Base-by-base conservation (phyloP, 2,888 invertebrate species). In the Elysia crispata region DNA sequence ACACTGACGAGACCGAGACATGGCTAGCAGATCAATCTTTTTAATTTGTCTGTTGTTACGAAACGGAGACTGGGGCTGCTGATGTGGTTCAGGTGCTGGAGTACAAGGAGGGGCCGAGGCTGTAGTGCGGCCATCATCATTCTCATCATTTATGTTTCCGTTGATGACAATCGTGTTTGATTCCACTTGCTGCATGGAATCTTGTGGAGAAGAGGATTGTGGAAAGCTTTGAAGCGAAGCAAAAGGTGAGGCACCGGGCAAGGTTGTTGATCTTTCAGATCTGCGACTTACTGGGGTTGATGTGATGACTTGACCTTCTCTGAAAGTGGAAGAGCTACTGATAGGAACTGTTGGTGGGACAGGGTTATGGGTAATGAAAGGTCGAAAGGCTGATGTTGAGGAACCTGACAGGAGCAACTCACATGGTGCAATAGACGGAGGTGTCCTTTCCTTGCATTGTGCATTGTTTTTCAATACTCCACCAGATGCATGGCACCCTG, bases 21-120 rank as follows among this genome's bases (percentile, higher is more conserved):
- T 80, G 28, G 80, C 80, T 64, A 80, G 66, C 23, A 81, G 76
- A 25, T 78, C 78, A 64, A 78, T 77, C 70, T 75, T 78, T 62
- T 77, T 76, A 60, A 76, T 76, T 33, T 75, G 78, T 23, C 80
- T 70, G 25, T 33, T 80, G 25, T 76, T 76, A 33, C 75, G 73
- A 54, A 82, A 77, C 13, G 79, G 78, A 28, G 79, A 80, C 54
- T 76, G 79, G 25, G 79, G 75, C 13, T 76, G 79, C 50, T 62
- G 33, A 30, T 77, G 62, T 41, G 74, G 74, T 60, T 76, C 79
- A 50, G 83, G 81, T n/a, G 78, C 81, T 11, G 83, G 83, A 1
- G 83, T 83, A 70, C 83, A 79, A 18, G 83, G 80, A 33, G 83
- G 83, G 20, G 83, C 83, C 8, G 83, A 83, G 57, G 79, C 81